Evolutionary conservation across 1,140 invertebrate species (phyloP), one percentile per base, ranked within the genome.

Genomic region (Hermatobates lingyangjiaoensis): DNA sequence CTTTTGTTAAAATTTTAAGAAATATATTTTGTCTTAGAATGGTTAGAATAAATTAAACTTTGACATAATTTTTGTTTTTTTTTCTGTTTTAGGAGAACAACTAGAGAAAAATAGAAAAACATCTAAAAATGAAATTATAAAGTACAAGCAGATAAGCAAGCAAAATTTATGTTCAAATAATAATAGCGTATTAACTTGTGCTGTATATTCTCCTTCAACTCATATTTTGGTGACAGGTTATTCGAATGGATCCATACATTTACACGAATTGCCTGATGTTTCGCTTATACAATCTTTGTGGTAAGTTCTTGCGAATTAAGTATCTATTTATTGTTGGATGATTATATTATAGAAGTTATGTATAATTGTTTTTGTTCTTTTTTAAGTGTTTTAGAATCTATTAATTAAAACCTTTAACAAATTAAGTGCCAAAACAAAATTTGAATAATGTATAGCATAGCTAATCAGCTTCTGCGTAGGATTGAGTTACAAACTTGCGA

Each of bases 181-280:
- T 61, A 62, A 76, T 58, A 74, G 76, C 0, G 63, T 68, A 42
- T 61, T 95, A 2, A 87, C 84, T 0, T 73, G 83, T 42, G 80
- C 80, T 12, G 79, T 79, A 27, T 95, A 87, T 65, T 84, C 94
- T 64, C 74, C 75, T 57, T 65, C 72, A 5, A 79, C 76, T 12
- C 79, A 80, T 62, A 76, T 96, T 49, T 68, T 96, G 34, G 79
- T 91, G 1, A 77, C 81, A 50, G 87, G 83, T 7, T 91, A 85
- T 60, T 77, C 74, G 26, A 81, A 76, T 63, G 89, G 89, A 7
- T 68, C 76, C 15, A 96, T 97, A 68, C 83, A 85, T 60, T 69
- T 98, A 1, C 85, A 95, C 60, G 89, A 96, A 66, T 75, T 96
- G 69, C 91, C 92, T 4, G 86, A 91, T 34, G 84, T 89, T 23